Evolutionary conservation across 2,113 vertebrate species (phyloP), one percentile per base, ranked within the genome.

Genomic region (Cyanoramphus novaezelandiae): DNA sequence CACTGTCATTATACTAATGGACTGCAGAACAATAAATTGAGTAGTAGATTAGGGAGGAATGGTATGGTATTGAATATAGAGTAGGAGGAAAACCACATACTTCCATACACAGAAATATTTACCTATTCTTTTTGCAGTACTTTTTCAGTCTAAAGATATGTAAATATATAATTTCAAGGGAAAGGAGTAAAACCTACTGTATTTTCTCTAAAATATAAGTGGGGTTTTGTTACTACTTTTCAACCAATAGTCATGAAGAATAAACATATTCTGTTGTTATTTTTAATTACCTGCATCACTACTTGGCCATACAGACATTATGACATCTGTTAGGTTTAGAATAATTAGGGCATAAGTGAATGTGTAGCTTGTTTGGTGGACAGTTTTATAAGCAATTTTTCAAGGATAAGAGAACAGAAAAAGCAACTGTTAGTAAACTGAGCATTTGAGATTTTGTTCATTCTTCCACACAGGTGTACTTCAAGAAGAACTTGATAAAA

Each of bases 61-160:
- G 19, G 17, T 71, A 60, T 3, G 0, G 1, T 44, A 19, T 35
- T 3, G 5, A 47, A 81, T 70, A 35, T 9, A n/a, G 5, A 80
- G 11, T 25, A 76, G 35, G 29, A 71, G 52, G 37, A 59, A 70
- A 60, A 86, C 33, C 31, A 20, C 1, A 11, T 77, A 79, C 6
- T 57, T 10, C 1, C 4, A 31, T n/a, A 27, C 33, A 37, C 8
- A 70, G 39, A 84, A 69, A 46, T 90, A 82, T 43, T 60, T 76
- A 16, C 17, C 10, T 68, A 9, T 18, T 53, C 6, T 70, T 71
- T 92, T 76, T 64, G 20, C 8, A 62, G 4, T 2, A 33, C 8
- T 39, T 95, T 84, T 71, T 68, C 6, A n/a, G 27, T 49, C 17
- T 53, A 59, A 41, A 52, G 64, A 47, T 35, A 9, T 77, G 53